A percentile compares a stretch with the other conserved stretches of the same genome.
These are phyloP conservation scores for Otocyon megalotis DNA, from an alignment of 2,113 vertebrate genomes.

Conservation along the genomic window DNA sequence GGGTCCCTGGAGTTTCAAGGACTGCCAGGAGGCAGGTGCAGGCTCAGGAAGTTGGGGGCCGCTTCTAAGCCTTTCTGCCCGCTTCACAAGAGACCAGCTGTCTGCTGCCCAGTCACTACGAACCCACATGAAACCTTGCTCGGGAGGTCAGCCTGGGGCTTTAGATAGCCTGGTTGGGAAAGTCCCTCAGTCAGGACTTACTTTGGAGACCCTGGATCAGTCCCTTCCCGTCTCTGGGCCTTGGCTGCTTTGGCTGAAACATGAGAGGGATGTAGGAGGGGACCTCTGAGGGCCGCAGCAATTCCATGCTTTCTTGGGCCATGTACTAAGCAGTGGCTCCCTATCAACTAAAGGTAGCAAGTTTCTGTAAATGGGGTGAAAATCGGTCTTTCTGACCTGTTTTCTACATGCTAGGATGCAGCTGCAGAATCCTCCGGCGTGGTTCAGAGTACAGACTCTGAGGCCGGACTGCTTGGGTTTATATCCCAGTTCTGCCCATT, in stretches of 20 bases:
- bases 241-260: neutral
- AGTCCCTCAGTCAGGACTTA: neutral
- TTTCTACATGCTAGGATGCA: neutral
- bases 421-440: neutral
- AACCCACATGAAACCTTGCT: neutral
- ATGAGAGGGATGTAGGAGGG: neutral
- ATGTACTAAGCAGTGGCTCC: neutral
- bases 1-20: neutral
- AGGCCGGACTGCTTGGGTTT: neutral
- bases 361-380: neutral
- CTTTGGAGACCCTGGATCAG: neutral
- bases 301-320: neutral
- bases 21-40: neutral
- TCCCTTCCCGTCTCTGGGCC: neutral
- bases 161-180: neutral
- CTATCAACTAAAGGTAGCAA: neutral
- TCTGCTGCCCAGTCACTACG: neutral
- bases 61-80: neutral
- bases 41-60: neutral
- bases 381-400: neutral
- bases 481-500: neutral
- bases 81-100: neutral
- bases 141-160: neutral
- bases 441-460: neutral
- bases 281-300: too few species aligned